Base-by-base conservation (phyloP, 2,888 invertebrate genomes). In the Calephelis perditalis region DNA sequence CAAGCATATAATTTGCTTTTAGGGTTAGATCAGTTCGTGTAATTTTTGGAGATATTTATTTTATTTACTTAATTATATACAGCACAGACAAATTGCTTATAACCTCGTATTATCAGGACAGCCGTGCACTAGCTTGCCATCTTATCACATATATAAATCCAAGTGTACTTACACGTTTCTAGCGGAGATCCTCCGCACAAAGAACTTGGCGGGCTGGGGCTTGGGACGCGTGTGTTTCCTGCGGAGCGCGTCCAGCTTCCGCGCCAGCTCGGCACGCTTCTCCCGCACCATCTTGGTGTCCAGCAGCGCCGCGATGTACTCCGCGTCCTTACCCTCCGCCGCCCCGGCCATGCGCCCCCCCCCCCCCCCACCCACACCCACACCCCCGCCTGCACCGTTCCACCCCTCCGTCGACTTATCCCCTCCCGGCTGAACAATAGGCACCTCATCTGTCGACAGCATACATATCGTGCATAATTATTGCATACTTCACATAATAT, bases 251-350 rank as follows among this genome's bases (percentile, higher is more conserved):
- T 98, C 97, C 61, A 98, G 81, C 76, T 98, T 98, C 76, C 97
- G 96, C 61, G 97, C 96, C 69, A 98, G 84, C 79, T 98, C 97
- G 0, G 93, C 75, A 54, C 94, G 93, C 76, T 97, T 96, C 73
- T 98, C 97, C 61, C 94, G 93, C 11, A 97, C 96, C 54, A 93
- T 77, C 82, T 98, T 98, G 76, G 94, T 93, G 5, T 95, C 94
- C 74, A 96, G 92, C 26, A 98, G 91, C 68, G 94, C 93, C 15
- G 43, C 43, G 43, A 43, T 43, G 43, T 7, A 43, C 8, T 43
- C 43, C 43, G 43, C 43, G 8, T 43, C 43, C 3, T 10, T 10
- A 1, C 43, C 93, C 15, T 96, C 96, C 57, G 98, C 57, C 0
- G 95, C 92, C 72, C 97, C 97, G 0, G n/a, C n/a, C 96, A 95